phyloP scores from a whole-genome alignment of 1,140 invertebrate species.

The Orius laevigatus region DNA sequence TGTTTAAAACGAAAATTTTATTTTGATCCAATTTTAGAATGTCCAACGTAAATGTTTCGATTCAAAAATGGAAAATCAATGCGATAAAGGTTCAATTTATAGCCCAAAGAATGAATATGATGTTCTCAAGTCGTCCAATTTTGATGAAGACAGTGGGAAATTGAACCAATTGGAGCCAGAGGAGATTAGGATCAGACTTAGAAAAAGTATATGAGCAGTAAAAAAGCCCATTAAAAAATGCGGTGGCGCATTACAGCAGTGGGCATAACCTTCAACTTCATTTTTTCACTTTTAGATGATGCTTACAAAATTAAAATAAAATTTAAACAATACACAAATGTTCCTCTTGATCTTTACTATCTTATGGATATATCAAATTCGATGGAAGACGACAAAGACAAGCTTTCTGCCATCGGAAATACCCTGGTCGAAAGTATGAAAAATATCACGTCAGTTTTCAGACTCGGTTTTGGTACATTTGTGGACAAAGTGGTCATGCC shows the following conservation, averaged over 20 bases:
- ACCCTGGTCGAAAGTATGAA: conserved; percentile 65
- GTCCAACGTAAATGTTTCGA: no score
- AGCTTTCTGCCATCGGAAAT: conserved; percentile 65
- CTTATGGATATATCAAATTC: conserved; percentile 91
- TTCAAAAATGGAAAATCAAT: conserved; percentile 24
- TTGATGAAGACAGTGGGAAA: no score
- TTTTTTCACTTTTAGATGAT: conserved; percentile 39
- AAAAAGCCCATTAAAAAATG: conserved; percentile 62
- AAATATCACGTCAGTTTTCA: conserved; percentile 83
- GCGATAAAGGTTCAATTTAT: conserved; percentile 48
- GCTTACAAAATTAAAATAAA: conserved; percentile 49
- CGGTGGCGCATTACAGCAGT: conserved; percentile 66
- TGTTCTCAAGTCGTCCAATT: conserved; percentile 28
- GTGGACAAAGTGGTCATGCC: conserved; percentile 98
- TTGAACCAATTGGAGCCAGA: conserved; percentile 2
- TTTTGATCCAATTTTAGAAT: no score
- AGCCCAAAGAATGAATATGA: conserved; percentile 53
- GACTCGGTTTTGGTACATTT: conserved; percentile 94
- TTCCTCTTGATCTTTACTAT: conserved; percentile 91
- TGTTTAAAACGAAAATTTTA: no score
- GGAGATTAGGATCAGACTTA: conserved; percentile 2
- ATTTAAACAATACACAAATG: conserved; percentile 78
- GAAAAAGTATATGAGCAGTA: conserved; percentile 32
- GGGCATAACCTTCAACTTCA: conserved; percentile 27
- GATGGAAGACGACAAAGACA: conserved; percentile 85